Conservation (phyloP, 2,888 invertebrate species). For the Hermaeophaga mercurialis region DNA sequence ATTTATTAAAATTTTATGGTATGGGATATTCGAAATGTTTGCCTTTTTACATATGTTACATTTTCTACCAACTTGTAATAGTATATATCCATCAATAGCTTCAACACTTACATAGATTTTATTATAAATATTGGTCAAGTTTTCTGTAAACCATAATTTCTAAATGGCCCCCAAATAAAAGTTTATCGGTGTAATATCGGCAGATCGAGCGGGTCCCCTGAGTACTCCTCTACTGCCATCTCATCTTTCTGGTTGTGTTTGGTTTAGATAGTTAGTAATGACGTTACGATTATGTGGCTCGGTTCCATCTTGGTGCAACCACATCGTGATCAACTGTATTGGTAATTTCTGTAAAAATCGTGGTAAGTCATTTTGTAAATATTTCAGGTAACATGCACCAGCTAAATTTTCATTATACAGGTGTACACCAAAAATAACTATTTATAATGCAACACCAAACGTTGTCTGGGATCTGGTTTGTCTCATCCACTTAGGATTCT, state of each 20-base stretch:
- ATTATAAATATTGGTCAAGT: background rate
- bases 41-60: too few relatives aligned
- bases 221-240: background rate
- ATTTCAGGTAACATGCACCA: too few relatives aligned
- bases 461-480: background rate
- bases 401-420: too few relatives aligned
- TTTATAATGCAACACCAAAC: background rate
- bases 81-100: too few relatives aligned
- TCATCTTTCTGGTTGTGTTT: background rate
- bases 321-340: background rate
- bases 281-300: too few relatives aligned
- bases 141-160: background rate
- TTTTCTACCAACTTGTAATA: too few relatives aligned
- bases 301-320: background rate
- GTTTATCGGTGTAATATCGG: background rate
- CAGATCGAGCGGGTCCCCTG: background rate
- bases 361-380: background rate
- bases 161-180: background rate
- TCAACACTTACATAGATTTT: too few relatives aligned
- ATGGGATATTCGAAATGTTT: too few relatives aligned
- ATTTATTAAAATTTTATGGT: too few relatives aligned
- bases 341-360: background rate
- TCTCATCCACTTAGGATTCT: too few relatives aligned
- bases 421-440: background rate
- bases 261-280: background rate